Conservation (phyloP, 2,797 vertebrate species). For the Spondyliosoma cantharus region DNA sequence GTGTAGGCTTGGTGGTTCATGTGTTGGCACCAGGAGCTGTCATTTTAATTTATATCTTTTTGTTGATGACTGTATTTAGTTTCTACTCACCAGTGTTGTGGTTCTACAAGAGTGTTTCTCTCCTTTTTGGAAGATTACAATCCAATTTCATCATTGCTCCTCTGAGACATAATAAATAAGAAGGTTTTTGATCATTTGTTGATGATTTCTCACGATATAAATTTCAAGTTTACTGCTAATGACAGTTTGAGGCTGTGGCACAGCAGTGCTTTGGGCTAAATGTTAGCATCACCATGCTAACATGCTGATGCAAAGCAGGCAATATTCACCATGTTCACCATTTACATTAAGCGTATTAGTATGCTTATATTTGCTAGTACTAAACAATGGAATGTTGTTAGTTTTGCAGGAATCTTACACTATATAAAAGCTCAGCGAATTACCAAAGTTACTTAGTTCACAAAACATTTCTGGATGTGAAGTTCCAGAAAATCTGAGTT, state of each 20-base stretch:
- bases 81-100: neutral
- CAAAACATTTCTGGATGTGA: too few relatives aligned
- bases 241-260: neutral
- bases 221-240: neutral
- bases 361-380: neutral
- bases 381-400: neutral
- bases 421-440: too few relatives aligned
- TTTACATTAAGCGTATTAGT: neutral
- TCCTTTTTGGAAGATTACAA: neutral
- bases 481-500: too few relatives aligned
- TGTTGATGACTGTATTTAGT: neutral
- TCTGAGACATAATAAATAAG: neutral
- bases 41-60: constrained; percentile 20
- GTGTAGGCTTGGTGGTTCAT: constrained; percentile 14
- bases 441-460: too few relatives aligned
- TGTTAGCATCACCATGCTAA: neutral
- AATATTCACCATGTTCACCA: neutral
- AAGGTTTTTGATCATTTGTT: neutral
- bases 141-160: neutral
- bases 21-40: neutral
- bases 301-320: neutral
- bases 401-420: neutral
- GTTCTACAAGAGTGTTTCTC: neutral
- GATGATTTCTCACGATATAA: neutral
- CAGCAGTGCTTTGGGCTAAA: neutral